Evolutionary conservation across 2,888 invertebrate genomes (phyloP), one percentile per base, ranked within the genome.

Genomic region (Ethmia dodecea): DNA sequence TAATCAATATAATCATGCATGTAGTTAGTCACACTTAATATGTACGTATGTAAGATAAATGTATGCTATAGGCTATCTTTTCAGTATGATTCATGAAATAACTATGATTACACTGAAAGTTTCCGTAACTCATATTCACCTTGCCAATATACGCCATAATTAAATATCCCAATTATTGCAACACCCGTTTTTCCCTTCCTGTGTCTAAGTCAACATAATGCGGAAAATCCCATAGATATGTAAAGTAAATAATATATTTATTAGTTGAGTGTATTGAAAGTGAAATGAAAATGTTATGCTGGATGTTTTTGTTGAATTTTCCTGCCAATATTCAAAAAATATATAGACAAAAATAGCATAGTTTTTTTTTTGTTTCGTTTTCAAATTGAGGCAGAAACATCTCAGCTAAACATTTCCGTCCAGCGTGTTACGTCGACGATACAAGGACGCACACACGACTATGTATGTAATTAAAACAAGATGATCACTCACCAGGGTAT

Each of bases 401-500:
- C 22, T 29, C 31, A 36, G 31, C 8, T 36, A 22, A 36, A 28
- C 27, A 31, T 13, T 14, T 28, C 13, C 12, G 16, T 9, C 14
- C 33, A 30, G 33, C 16, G 32, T 35, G 30, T 31, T 15, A 14
- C 25, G 24, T 28, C 16, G 16, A 22, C 22, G n/a, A 22, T 22
- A 22, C 22, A 22, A 22, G 22, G 57, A 72, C 72, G 59, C 56
- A 61, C 62, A 72, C 70, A 65, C 52, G 55, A 58, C 55, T 57
- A 59, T 55, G 55, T 55, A 49, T 50, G 51, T 56, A 53, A 75
- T 71, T 78, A 75, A 78, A 78, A 77, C 71, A 83, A 64, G 72
- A 81, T 81, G 79, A 71, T 76, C 83, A 86, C 84, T 86, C 86
- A 26, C 84, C 84, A 68, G 70, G 72, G 56, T 72, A 62, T 72